Conservation (phyloP, 2,113 vertebrate genomes). For the Halcyon malimbica region DNA sequence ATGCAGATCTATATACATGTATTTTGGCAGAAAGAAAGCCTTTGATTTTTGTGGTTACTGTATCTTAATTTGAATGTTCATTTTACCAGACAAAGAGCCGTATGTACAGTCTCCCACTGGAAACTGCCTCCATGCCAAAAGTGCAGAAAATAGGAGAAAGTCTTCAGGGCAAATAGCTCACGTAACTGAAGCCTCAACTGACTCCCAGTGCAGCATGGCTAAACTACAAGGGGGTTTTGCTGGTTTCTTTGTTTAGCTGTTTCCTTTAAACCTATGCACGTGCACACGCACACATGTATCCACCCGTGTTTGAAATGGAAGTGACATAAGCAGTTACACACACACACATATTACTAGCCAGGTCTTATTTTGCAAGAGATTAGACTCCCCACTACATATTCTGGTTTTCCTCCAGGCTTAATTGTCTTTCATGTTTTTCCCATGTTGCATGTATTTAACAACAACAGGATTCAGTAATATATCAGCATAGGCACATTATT, state of each 20-base stretch:
- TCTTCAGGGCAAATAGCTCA: neutral
- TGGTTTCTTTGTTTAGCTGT: neutral
- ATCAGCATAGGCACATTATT: neutral
- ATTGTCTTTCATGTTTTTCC: neutral
- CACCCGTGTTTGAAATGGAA: neutral
- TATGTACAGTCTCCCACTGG: neutral
- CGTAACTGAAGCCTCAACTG: neutral
- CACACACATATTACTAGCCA: fast-evolving
- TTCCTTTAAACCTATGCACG: neutral
- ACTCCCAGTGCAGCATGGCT: neutral
- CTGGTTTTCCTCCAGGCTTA: neutral
- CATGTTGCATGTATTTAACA: neutral
- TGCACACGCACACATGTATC: fast-evolving
- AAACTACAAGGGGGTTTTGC: neutral
- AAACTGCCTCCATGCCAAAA: neutral
- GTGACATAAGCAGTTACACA: neutral
- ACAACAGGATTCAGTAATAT: neutral
- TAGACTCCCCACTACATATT: neutral
- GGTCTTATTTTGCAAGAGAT: neutral
- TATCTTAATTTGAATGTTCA: neutral
- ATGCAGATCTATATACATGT: neutral
- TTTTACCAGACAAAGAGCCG: neutral
- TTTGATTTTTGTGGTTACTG: neutral
- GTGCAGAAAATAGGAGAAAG: neutral
- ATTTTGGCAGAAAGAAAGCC: neutral